phyloP scores from a whole-genome alignment of 2,888 invertebrate species.

The Labia minor region DNA sequence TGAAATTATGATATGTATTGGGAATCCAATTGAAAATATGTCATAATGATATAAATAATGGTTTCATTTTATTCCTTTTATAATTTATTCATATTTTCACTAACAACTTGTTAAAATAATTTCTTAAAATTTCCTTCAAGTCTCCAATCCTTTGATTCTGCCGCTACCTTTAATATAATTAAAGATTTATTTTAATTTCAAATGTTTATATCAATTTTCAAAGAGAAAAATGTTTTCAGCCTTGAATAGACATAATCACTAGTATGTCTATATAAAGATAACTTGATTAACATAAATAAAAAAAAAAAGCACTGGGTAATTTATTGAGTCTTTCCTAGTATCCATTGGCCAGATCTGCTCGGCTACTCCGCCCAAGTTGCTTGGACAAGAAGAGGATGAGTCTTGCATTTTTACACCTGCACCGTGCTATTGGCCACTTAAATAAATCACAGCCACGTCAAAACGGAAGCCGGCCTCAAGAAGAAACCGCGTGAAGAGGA shows the following conservation, averaged over 20 bases:
- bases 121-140: too few species aligned
- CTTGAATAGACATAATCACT: slow-evolving; percentile 13
- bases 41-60: too few species aligned
- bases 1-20: too few species aligned
- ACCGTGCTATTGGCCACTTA: neutral
- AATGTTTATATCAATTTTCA: slow-evolving; percentile 7
- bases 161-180: too few species aligned
- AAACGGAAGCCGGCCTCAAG: too few species aligned
- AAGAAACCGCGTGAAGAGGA: too few species aligned
- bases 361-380: neutral
- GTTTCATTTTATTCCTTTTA: too few species aligned
- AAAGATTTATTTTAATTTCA: neutral
- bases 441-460: too few species aligned
- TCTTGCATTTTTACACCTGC: neutral
- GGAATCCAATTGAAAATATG: too few species aligned
- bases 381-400: neutral
- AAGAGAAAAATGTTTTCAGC: slow-evolving; percentile 7
- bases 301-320: neutral
- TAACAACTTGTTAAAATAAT: too few species aligned
- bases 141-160: too few species aligned
- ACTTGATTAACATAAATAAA: slow-evolving; percentile 13
- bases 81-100: too few species aligned
- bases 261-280: slow-evolving; percentile 8
- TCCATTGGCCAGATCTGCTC: neutral
- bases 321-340: neutral